phyloP scores from a whole-genome alignment of 2,888 invertebrate species.

The Drosophila tanythrix region DNA sequence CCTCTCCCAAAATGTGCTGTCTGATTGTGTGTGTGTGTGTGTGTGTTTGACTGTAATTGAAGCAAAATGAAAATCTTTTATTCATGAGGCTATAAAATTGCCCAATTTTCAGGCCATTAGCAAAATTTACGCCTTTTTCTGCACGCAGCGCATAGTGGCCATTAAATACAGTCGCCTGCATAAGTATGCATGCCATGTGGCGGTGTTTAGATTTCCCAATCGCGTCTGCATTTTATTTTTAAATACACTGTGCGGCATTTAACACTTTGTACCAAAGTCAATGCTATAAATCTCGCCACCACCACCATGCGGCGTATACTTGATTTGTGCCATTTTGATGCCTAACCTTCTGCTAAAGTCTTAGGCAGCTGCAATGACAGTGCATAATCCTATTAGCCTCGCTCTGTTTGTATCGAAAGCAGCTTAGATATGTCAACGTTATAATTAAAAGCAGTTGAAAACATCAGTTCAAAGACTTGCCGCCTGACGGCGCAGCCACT shows the following conservation, averaged over 20 bases:
- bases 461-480: constrained; percentile 49
- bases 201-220: constrained; percentile 68
- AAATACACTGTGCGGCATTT: constrained; percentile 47
- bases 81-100: constrained; percentile 85
- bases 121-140: constrained; percentile 84
- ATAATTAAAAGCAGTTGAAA: constrained; percentile 76
- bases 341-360: background rate
- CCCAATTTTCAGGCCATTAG: constrained; percentile 84
- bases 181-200: constrained; percentile 71
- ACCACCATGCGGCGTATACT: constrained; percentile 54
- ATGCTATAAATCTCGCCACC: constrained; percentile 43
- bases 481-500: constrained; percentile 27
- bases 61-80: constrained; percentile 83
- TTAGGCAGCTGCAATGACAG: constrained; percentile 53
- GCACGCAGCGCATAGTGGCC: constrained; percentile 76
- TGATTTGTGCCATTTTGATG: constrained; percentile 41
- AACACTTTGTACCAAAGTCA: constrained; percentile 34
- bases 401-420: constrained; percentile 71
- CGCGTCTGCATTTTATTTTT: constrained; percentile 61
- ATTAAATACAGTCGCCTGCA: constrained; percentile 78
- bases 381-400: constrained; percentile 70
- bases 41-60: constrained; percentile 79
- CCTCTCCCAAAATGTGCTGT: constrained; percentile 39
- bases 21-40: constrained; percentile 30
- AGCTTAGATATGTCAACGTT: constrained; percentile 76